These are phyloP conservation scores for Serinus canaria DNA, from an alignment of 2,113 vertebrate genomes.

Conservation along the genomic window DNA sequence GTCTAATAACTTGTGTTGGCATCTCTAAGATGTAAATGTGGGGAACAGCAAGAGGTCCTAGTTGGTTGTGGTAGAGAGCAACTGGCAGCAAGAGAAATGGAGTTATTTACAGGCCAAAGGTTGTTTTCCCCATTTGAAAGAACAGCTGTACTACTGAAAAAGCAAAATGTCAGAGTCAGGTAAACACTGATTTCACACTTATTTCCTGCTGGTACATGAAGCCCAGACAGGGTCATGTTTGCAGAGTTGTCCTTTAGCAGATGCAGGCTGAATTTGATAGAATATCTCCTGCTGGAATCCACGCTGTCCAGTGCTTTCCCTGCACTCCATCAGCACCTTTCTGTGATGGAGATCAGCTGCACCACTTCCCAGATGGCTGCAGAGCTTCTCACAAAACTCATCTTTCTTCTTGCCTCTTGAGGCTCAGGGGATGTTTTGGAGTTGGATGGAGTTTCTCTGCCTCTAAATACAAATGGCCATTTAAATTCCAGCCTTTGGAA, in stretches of 20 bases:
- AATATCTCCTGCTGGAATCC: not conserved
- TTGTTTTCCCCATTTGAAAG: not conserved
- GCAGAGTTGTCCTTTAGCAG: not conserved
- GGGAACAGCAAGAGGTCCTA: not conserved
- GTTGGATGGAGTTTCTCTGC: not conserved
- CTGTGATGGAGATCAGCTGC: conserved; percentile 37
- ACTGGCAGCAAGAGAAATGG: not conserved
- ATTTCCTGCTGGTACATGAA: not conserved
- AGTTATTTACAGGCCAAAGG: not conserved
- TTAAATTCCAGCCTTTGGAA: not conserved
- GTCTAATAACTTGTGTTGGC: not conserved
- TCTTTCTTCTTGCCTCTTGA: not conserved
- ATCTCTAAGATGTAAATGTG: not conserved
- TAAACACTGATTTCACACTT: not conserved
- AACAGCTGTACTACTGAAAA: not conserved
- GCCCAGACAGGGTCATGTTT: not conserved
- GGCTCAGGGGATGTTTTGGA: not conserved
- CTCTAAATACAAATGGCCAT: not conserved
- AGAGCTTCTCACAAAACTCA: not conserved
- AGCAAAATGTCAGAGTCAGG: not conserved
- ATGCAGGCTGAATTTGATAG: not conserved
- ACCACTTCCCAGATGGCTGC: not conserved
- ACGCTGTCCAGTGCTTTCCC: not conserved
- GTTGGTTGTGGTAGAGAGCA: not conserved
- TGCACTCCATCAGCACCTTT: not conserved